These are phyloP conservation scores for Eupleurogrammus muticus DNA, from an alignment of 2,797 vertebrate species.

Conservation along the genomic window DNA sequence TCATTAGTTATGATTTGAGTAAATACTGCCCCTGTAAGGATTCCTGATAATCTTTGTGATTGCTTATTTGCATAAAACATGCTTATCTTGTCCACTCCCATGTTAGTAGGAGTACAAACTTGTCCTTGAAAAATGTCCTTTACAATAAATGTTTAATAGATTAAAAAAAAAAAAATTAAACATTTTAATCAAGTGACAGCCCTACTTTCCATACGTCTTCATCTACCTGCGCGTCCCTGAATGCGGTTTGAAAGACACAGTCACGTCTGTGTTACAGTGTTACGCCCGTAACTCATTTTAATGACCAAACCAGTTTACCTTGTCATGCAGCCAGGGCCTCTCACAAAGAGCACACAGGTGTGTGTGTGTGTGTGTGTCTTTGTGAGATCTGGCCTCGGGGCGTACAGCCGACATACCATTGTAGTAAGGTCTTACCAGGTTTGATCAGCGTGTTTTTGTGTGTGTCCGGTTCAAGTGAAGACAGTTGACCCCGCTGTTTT, in stretches of 20 bases:
- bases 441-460: constrained; percentile 69
- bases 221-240: constrained; percentile 44
- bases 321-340: constrained; percentile 50
- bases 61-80: too few relatives aligned
- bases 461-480: constrained; percentile 74
- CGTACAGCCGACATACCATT: constrained; percentile 66
- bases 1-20: too few relatives aligned
- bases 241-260: constrained; percentile 27
- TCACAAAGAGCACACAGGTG: constrained; percentile 59
- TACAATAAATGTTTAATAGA: too few relatives aligned
- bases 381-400: constrained; percentile 60
- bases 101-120: too few relatives aligned
- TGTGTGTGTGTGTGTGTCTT: constrained; percentile 50
- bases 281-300: constrained; percentile 48
- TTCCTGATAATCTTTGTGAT: too few relatives aligned
- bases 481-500: constrained; percentile 70
- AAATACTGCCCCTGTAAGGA: too few relatives aligned
- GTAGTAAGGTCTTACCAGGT: constrained; percentile 61
- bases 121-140: too few relatives aligned
- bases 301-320: constrained; percentile 56
- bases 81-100: too few relatives aligned
- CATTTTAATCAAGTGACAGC: too few relatives aligned
- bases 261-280: constrained; percentile 37
- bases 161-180: too few relatives aligned
- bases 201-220: constrained; percentile 36